These are phyloP conservation scores for Podiceps cristatus DNA, from an alignment of 2,113 vertebrate species.

Conservation along the genomic window DNA sequence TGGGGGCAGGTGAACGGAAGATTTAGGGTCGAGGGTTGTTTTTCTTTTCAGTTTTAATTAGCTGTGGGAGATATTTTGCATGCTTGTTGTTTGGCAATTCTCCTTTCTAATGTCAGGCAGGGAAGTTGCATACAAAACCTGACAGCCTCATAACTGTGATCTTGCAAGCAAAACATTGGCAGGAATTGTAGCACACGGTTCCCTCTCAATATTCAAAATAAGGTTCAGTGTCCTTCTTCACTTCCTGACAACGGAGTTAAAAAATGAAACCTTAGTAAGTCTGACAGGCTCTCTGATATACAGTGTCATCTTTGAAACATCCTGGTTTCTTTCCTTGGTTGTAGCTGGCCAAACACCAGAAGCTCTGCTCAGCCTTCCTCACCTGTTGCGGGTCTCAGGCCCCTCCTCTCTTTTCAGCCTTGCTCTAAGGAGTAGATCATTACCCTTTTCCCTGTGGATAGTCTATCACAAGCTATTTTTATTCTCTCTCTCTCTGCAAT, in stretches of 20 bases:
- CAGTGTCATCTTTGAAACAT: background rate
- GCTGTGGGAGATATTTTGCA: background rate
- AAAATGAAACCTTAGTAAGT: background rate
- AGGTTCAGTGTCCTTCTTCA: background rate
- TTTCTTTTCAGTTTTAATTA: background rate
- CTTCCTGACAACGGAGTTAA: background rate
- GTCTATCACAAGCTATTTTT: slow-evolving; percentile 33
- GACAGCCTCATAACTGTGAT: background rate
- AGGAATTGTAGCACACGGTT: background rate
- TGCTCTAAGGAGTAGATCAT: background rate
- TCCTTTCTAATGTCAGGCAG: background rate
- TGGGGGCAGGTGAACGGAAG: background rate
- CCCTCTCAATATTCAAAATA: background rate
- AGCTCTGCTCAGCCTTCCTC: background rate
- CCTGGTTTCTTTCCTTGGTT: background rate
- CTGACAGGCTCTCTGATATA: background rate
- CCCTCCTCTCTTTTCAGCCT: background rate
- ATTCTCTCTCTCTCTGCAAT: slow-evolving; percentile 3
- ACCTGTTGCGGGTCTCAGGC: background rate
- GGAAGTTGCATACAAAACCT: background rate
- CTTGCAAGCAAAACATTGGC: background rate
- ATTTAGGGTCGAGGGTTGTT: background rate
- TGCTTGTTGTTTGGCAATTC: background rate
- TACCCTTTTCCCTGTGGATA: background rate
- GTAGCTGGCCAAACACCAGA: background rate